Conservation (phyloP, 1,140 invertebrate genomes). For the Macrostomum lignano region DNA sequence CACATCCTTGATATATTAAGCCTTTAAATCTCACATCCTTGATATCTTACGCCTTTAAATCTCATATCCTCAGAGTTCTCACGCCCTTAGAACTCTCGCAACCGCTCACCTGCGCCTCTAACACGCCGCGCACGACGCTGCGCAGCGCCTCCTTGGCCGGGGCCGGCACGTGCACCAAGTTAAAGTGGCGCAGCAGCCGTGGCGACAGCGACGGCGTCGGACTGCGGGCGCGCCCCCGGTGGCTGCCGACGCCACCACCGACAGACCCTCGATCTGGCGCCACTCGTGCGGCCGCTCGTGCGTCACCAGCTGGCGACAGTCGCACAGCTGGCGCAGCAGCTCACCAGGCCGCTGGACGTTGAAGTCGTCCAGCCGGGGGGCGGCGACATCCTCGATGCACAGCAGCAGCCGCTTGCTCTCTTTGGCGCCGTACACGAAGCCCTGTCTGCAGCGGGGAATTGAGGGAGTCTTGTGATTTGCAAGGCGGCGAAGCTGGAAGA, state of each 20-base stretch:
- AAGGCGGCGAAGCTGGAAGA: too few species aligned
- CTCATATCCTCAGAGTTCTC: too few species aligned
- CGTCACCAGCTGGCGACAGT: constrained; percentile 19
- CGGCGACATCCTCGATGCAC: constrained; percentile 25
- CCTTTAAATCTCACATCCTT: too few species aligned
- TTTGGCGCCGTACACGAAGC: constrained; percentile 26
- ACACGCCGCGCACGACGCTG: constrained; percentile 17
- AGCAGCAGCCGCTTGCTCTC: constrained; percentile 22
- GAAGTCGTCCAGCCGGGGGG: constrained; percentile 15
- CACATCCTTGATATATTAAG: too few species aligned
- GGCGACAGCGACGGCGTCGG: constrained; percentile 12
- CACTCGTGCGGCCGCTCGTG: constrained; percentile 23
- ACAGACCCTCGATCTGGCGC: constrained; percentile 18
- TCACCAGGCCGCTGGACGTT: constrained; percentile 20
- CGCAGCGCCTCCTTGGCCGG: constrained; percentile 16
- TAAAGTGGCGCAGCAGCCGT: constrained; percentile 24
- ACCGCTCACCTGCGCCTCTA: constrained; percentile 21
- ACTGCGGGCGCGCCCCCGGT: constrained; percentile 15
- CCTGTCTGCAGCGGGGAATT: constrained; percentile 8
- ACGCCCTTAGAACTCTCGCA: too few species aligned
- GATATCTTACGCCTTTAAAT: too few species aligned
- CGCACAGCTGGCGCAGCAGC: constrained; percentile 20
- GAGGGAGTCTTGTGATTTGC: background rate
- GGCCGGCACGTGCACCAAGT: constrained; percentile 17
- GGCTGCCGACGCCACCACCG: constrained; percentile 17